A percentile compares a stretch with the other conserved stretches of the same genome.
These are phyloP conservation scores for Aplidium turbinatum DNA, from an alignment of 23 tunicate species.

Conservation along the genomic window DNA sequence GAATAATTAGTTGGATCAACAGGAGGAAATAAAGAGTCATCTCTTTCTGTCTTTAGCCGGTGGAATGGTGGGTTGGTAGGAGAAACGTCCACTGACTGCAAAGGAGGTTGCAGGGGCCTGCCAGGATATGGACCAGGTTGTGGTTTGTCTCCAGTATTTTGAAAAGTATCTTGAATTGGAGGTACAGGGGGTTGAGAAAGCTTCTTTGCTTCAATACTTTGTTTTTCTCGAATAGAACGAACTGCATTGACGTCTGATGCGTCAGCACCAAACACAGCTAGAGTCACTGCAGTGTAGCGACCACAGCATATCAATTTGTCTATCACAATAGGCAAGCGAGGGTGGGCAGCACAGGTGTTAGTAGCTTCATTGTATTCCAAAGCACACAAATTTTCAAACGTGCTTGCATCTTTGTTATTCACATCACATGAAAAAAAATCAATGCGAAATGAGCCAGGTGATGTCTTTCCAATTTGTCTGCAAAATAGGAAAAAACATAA, in stretches of 20 bases:
- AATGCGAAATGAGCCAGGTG: constrained; percentile 67
- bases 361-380: constrained; percentile 60
- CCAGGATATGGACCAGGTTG: neutral
- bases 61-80: neutral
- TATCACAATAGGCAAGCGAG: constrained; percentile 60
- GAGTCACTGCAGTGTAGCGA: constrained; percentile 49
- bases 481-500: neutral
- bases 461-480: constrained; percentile 69
- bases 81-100: neutral
- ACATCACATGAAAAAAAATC: constrained; percentile 81
- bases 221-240: constrained; percentile 40
- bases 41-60: too few relatives aligned
- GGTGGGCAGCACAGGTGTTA: constrained; percentile 34
- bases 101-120: neutral
- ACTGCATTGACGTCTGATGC: constrained; percentile 51
- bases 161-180: constrained; percentile 16
- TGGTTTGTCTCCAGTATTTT: neutral
- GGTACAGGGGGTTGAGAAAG: neutral
- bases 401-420: constrained; percentile 48
- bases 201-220: constrained; percentile 7
- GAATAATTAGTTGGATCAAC: too few relatives aligned
- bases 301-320: constrained; percentile 65
- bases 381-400: constrained; percentile 72
- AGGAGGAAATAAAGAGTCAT: too few relatives aligned
- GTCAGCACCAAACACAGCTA: constrained; percentile 89